Percentiles rank a stretch among this genome's conserved stretches.
These are phyloP conservation scores for Megalopta genalis DNA, from an alignment of 1,140 invertebrate genomes.

Conservation along the genomic window DNA sequence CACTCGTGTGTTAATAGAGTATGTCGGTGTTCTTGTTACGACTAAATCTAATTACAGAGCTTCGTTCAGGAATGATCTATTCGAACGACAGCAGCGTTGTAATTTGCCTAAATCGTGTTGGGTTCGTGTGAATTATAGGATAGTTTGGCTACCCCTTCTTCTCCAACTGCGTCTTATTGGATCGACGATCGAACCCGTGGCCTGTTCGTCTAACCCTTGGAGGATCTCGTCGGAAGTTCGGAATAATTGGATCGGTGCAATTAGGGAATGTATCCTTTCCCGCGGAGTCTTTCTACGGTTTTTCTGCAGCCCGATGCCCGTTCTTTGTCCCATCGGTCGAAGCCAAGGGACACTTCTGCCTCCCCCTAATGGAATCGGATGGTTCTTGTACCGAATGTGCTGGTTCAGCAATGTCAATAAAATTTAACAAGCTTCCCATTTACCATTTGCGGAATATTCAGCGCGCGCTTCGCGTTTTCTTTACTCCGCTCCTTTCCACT, in stretches of 20 bases:
- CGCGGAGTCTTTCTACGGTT: constrained; percentile 34
- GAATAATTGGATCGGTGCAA: constrained; percentile 71
- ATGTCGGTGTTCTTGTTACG: too few relatives aligned
- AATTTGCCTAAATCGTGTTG: too few relatives aligned
- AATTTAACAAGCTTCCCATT: constrained; percentile 75
- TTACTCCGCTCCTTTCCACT: constrained; percentile 19
- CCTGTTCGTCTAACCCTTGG: neutral
- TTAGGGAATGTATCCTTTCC: constrained; percentile 56
- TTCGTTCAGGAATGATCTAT: too few relatives aligned
- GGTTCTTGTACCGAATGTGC: constrained; percentile 68
- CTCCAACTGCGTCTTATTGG: neutral
- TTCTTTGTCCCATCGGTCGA: constrained; percentile 47
- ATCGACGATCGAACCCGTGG: neutral
- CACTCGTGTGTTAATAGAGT: too few relatives aligned
- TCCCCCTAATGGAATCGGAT: constrained; percentile 67
- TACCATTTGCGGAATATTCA: constrained; percentile 71
- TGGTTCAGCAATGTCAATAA: constrained; percentile 67
- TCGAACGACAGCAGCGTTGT: too few relatives aligned
- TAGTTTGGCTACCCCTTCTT: neutral
- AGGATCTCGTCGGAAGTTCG: constrained; percentile 36
- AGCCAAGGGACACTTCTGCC: constrained; percentile 32
- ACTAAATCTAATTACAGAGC: too few relatives aligned
- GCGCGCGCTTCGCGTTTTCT: constrained; percentile 46
- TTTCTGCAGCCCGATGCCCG: constrained; percentile 26
- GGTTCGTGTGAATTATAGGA: neutral